phyloP scores from a whole-genome alignment of 2,888 invertebrate genomes.

The Platynereis dumerilii region DNA sequence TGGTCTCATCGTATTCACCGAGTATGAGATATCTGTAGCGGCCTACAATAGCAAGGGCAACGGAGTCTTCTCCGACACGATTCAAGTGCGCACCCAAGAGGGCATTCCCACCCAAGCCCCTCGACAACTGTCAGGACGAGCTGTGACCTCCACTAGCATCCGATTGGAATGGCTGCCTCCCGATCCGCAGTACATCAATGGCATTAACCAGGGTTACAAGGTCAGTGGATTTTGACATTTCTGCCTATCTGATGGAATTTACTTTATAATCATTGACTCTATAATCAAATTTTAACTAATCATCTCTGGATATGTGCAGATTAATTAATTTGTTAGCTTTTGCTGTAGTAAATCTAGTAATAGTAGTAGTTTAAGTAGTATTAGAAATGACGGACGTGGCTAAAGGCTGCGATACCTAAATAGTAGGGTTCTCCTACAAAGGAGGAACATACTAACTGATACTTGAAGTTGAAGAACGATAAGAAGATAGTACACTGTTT shows the following conservation, averaged over 20 bases:
- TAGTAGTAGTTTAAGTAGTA: too few relatives aligned
- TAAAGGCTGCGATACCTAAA: too few relatives aligned
- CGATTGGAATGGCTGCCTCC: conserved; percentile 94
- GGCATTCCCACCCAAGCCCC: conserved; percentile 94
- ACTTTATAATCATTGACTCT: not conserved
- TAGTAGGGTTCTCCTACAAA: too few relatives aligned
- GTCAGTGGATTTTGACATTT: conserved; percentile 54
- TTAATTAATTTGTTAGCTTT: too few relatives aligned
- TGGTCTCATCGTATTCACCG: conserved; percentile 96
- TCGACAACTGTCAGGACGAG: conserved; percentile 76
- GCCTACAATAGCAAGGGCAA: conserved; percentile 97
- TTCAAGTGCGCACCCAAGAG: conserved; percentile 94
- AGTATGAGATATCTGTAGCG: conserved; percentile 92
- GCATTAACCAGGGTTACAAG: conserved; percentile 96
- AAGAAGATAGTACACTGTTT: too few relatives aligned
- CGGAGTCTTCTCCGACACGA: conserved; percentile 67
- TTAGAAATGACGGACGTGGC: too few relatives aligned
- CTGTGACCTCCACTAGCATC: conserved; percentile 85
- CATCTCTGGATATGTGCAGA: not conserved
- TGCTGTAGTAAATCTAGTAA: too few relatives aligned
- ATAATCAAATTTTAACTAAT: not conserved
- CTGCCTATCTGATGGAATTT: too few relatives aligned
- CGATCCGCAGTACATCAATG: conserved; percentile 96
- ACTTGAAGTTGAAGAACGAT: too few relatives aligned
- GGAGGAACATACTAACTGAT: too few relatives aligned